Evolutionary conservation across 2,888 invertebrate genomes (phyloP).

Genomic region (Onchidella celtica): DNA sequence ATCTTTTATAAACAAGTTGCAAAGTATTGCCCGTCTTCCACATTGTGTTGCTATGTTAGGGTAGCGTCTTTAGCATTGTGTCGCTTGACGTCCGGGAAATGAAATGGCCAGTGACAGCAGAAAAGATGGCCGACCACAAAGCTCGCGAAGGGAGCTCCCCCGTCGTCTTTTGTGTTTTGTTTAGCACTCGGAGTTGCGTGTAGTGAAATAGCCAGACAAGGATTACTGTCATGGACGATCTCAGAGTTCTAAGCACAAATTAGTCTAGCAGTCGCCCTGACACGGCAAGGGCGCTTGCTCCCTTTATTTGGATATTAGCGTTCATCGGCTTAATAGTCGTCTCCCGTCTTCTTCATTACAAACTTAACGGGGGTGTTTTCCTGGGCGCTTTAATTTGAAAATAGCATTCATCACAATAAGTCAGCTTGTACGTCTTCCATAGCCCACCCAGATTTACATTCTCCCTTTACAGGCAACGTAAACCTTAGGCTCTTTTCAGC

Average conservation of each 20-base stretch:
- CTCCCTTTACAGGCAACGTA: neutral
- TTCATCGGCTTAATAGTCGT: neutral
- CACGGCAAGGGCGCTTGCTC: neutral
- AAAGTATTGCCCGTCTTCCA: neutral
- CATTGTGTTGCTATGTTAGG: neutral
- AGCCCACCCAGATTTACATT: neutral
- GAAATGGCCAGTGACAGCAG: conserved; percentile 23
- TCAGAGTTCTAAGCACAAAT: neutral
- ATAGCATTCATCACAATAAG: neutral
- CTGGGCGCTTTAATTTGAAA: neutral
- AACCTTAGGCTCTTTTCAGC: neutral
- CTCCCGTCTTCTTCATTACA: conserved; percentile 12
- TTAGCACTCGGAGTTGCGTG: neutral
- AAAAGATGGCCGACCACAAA: neutral
- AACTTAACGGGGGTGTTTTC: neutral
- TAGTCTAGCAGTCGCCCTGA: neutral
- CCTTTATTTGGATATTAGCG: neutral
- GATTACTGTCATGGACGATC: neutral
- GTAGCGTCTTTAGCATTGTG: neutral
- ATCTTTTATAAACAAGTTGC: neutral
- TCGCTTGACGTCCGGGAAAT: neutral
- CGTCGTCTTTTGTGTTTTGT: conserved; percentile 22
- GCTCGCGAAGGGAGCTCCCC: conserved; percentile 17
- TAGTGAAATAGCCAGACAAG: neutral
- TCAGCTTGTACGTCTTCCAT: neutral